Conservation (phyloP, 2,113 vertebrate species). For the Psophia crepitans region DNA sequence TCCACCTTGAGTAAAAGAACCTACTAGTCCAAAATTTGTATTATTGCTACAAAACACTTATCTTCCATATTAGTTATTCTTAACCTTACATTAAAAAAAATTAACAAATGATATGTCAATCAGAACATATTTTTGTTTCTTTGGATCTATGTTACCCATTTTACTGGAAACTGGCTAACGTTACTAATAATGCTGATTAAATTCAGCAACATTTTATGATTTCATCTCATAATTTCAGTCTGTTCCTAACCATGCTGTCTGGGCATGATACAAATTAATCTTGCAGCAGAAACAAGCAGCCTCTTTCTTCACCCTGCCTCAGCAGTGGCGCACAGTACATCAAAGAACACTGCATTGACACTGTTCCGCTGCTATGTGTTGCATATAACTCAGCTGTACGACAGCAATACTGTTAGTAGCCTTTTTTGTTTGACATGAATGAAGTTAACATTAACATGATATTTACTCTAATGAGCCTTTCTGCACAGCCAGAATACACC, state of each 20-base stretch:
- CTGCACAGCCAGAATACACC: not conserved
- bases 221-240: not conserved
- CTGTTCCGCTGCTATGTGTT: not conserved
- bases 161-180: not conserved
- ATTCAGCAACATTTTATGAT: slow-evolving; percentile 22
- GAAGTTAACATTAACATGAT: not conserved
- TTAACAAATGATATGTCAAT: not conserved
- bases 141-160: slow-evolving; percentile 41
- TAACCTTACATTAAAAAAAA: not conserved
- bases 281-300: not conserved
- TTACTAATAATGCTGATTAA: not conserved
- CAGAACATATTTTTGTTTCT: not conserved
- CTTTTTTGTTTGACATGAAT: not conserved
- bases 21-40: not conserved
- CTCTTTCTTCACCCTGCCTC: not conserved
- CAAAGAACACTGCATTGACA: rapidly evolving
- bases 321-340: not conserved
- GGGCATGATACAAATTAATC: not conserved
- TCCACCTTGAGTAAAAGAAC: slow-evolving; percentile 8
- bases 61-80: not conserved
- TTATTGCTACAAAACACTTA: slow-evolving; percentile 51
- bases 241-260: not conserved
- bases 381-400: not conserved
- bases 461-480: not conserved
- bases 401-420: not conserved